Conservation (phyloP, 1,140 invertebrate genomes). For the Drosophila sproati region DNA sequence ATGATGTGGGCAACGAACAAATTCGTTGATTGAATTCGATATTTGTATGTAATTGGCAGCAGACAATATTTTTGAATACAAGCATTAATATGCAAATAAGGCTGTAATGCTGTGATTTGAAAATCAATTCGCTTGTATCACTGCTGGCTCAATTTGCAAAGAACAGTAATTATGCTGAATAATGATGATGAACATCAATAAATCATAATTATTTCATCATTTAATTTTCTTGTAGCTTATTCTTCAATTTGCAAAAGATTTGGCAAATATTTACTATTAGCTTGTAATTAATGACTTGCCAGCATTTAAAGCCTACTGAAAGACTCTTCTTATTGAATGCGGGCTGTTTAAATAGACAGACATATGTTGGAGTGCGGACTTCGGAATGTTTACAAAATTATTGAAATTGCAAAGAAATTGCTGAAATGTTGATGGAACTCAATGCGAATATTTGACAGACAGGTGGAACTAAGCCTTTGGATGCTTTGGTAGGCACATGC, state of each 20-base stretch:
- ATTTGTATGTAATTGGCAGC: no score
- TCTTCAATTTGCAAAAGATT: slow-evolving; percentile 13
- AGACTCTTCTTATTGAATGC: slow-evolving; percentile 11
- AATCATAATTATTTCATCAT: slow-evolving; percentile 18
- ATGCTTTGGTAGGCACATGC: slow-evolving; percentile 23
- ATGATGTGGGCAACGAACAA: neutral
- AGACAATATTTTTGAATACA: no score
- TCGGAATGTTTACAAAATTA: neutral
- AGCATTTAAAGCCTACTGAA: slow-evolving; percentile 32
- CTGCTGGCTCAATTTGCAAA: neutral
- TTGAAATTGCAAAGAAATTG: slow-evolving; percentile 4
- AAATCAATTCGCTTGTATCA: slow-evolving; percentile 1
- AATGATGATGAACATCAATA: neutral
- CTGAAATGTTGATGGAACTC: neutral
- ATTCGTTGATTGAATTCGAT: no score
- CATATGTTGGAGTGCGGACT: neutral
- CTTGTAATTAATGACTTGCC: slow-evolving; percentile 64
- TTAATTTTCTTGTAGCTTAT: neutral
- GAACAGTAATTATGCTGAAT: neutral
- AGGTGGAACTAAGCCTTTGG: neutral
- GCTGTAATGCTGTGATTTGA: neutral
- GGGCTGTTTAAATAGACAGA: slow-evolving; percentile 2
- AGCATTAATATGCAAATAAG: neutral
- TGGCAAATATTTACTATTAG: slow-evolving; percentile 61
- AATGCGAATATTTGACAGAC: slow-evolving; percentile 6